These are phyloP conservation scores for Pemphigus obesinymphae DNA, from an alignment of 1,140 invertebrate species.

Conservation along the genomic window DNA sequence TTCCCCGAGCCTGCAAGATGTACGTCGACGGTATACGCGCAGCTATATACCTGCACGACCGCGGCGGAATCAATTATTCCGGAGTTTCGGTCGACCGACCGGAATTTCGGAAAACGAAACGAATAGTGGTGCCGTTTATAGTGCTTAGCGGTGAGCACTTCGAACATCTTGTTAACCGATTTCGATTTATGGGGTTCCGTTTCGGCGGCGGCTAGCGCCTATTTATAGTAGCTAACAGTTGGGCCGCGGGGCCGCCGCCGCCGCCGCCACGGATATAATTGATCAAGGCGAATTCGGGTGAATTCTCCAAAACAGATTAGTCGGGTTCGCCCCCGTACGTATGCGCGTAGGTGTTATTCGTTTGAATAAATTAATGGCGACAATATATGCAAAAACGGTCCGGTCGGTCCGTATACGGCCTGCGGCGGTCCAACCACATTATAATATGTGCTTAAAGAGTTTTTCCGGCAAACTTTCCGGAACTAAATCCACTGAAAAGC, in stretches of 20 bases:
- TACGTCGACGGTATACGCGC: no score
- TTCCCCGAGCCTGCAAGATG: no score
- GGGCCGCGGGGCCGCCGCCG: background rate
- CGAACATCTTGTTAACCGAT: background rate
- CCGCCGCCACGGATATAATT: background rate
- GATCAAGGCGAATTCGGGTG: background rate
- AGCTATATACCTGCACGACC: no score
- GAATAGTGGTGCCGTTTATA: background rate
- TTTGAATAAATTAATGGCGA: background rate
- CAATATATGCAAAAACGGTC: background rate
- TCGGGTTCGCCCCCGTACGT: background rate
- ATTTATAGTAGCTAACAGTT: background rate
- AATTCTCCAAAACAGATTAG: background rate
- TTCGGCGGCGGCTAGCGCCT: no score
- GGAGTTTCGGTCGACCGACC: background rate
- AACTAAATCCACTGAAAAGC: background rate
- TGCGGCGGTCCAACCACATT: no score
- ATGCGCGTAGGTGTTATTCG: no score
- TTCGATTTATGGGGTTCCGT: background rate
- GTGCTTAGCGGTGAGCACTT: background rate
- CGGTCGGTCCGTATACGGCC: no score
- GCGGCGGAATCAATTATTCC: background rate
- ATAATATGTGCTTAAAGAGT: no score
- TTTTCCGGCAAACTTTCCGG: background rate
- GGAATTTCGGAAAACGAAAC: background rate